phyloP scores from a whole-genome alignment of 2,113 vertebrate species.

The Cyprinodon variegatus region DNA sequence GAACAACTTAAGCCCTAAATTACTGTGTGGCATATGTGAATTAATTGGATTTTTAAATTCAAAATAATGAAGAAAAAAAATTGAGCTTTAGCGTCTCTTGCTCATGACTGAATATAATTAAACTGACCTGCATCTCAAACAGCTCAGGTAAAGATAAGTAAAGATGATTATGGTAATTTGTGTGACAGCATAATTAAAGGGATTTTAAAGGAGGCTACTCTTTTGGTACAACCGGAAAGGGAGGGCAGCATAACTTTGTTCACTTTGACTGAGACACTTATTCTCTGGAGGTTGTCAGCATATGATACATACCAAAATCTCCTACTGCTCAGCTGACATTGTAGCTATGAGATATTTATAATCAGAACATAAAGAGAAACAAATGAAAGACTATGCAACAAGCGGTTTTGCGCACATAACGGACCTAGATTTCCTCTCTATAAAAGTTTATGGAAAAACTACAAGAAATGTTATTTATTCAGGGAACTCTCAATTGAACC shows the following conservation, averaged over 20 bases:
- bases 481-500: not conserved
- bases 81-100: not conserved
- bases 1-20: not conserved
- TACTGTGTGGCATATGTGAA: not conserved
- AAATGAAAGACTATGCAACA: conserved; percentile 9
- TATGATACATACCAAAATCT: conserved; percentile 35
- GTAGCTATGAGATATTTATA: conserved; percentile 19
- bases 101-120: not conserved
- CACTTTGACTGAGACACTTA: conserved; percentile 19
- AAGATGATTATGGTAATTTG: not conserved
- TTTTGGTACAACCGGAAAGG: conserved; percentile 17
- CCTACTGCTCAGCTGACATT: conserved; percentile 33
- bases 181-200: not conserved
- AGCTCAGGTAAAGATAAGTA: not conserved
- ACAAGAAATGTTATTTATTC: not conserved
- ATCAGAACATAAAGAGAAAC: conserved; percentile 21
- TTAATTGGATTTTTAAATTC: not conserved
- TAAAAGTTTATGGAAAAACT: not conserved
- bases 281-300: conserved; percentile 53
- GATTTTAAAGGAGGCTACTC: not conserved
- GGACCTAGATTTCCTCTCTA: not conserved
- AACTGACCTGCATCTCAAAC: not conserved
- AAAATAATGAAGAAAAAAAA: conserved; percentile 21
- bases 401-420: conserved; percentile 15
- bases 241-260: conserved; percentile 2